These are phyloP conservation scores for Sciurus vulgaris DNA, from an alignment of 2,797 vertebrate genomes.

Conservation along the genomic window DNA sequence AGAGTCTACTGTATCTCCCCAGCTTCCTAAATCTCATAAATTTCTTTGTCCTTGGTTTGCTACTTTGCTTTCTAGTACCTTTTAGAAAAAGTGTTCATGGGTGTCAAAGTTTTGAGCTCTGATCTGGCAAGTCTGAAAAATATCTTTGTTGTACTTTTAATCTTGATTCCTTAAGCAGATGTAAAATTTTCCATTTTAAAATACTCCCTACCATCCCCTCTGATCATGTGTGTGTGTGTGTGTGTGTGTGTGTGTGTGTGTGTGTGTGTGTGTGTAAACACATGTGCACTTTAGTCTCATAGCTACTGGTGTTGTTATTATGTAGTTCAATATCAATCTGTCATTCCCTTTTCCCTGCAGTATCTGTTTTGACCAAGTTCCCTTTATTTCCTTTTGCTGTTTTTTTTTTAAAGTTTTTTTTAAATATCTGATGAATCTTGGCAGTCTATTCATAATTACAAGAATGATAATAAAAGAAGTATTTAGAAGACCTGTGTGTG, in stretches of 20 bases:
- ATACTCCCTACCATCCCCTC: too few relatives aligned
- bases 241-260: too few relatives aligned
- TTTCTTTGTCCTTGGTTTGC: not conserved
- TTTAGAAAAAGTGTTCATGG: not conserved
- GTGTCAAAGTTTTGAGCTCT: too few relatives aligned
- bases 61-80: not conserved
- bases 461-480: not conserved
- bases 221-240: too few relatives aligned
- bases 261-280: too few relatives aligned
- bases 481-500: not conserved
- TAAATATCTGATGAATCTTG: not conserved
- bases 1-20: too few relatives aligned
- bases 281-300: too few relatives aligned
- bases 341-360: not conserved
- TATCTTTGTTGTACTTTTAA: too few relatives aligned
- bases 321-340: not conserved
- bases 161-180: too few relatives aligned
- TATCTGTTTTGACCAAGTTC: not conserved
- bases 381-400: not conserved
- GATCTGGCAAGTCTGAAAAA: too few relatives aligned
- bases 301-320: too few relatives aligned
- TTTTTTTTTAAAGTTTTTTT: not conserved
- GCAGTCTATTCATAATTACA: not conserved
- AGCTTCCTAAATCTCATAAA: not conserved
- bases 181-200: too few relatives aligned